Conservation (phyloP, 2,113 vertebrate genomes). For the Balaeniceps rex region DNA sequence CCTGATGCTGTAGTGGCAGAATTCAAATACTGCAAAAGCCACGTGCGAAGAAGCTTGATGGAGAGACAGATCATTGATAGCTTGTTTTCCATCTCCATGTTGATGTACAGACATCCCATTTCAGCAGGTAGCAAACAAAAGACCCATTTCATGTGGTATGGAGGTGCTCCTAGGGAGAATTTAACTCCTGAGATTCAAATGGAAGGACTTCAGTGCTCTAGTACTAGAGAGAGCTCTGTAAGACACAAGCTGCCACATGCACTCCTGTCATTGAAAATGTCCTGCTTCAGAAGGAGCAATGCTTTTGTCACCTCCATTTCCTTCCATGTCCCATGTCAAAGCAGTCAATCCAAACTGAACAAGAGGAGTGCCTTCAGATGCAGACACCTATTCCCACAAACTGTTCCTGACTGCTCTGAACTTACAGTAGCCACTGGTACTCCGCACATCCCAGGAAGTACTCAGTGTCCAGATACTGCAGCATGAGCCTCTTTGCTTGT, state of each 20-base stretch:
- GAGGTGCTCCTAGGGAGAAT: not conserved
- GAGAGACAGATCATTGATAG: not conserved
- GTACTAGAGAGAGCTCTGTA: not conserved
- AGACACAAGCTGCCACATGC: not conserved
- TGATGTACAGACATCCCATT: not conserved
- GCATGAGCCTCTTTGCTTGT: not conserved
- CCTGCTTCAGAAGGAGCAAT: not conserved
- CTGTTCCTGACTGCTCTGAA: not conserved
- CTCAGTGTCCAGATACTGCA: not conserved
- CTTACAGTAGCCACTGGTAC: not conserved
- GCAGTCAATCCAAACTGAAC: not conserved
- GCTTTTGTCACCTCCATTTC: not conserved
- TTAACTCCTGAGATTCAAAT: not conserved
- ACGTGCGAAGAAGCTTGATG: not conserved
- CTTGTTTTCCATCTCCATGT: not conserved
- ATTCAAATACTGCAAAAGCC: not conserved
- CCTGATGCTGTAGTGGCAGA: not conserved
- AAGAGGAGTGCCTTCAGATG: not conserved
- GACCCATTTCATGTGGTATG: not conserved
- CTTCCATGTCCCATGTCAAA: not conserved
- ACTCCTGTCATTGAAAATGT: not conserved
- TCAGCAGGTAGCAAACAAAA: not conserved
- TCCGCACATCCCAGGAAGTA: not conserved
- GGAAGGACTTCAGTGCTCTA: not conserved
- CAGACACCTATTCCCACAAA: not conserved